These are phyloP conservation scores for Nephrocerus scutellatus DNA, from an alignment of 2,888 invertebrate genomes.

Conservation along the genomic window DNA sequence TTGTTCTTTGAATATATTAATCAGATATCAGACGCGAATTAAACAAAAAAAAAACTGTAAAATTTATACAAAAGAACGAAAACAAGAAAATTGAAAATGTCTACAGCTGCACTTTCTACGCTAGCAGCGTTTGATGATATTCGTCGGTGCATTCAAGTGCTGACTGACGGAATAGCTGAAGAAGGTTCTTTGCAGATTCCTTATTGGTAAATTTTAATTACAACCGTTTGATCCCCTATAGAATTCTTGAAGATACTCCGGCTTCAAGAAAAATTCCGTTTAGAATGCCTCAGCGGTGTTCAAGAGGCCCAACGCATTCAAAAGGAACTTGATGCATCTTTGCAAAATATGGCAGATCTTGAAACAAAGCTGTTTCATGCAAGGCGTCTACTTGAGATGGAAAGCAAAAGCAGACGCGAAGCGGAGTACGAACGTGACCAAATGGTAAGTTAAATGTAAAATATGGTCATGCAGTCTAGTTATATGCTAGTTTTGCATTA, in stretches of 20 bases:
- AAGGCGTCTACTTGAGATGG: conserved; percentile 70
- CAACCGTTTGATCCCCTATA: no score
- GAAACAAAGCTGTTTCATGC: conserved; percentile 77
- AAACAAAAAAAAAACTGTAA: no score
- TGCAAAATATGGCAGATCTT: conserved; percentile 64
- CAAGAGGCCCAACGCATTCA: conserved; percentile 68
- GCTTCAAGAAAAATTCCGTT: conserved; percentile 63
- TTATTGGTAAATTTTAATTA: conserved; percentile 1
- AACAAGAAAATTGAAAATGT: no score
- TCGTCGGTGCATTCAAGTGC: conserved; percentile 58
- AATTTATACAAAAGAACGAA: no score
- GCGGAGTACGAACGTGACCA: conserved; percentile 66
- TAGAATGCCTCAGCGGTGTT: conserved; percentile 62
- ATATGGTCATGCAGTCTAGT: background rate
- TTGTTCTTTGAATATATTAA: no score
- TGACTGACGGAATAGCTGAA: conserved; percentile 61
- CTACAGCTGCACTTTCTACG: conserved; percentile 50
- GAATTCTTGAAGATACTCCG: conserved; percentile 69
- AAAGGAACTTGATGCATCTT: conserved; percentile 61
- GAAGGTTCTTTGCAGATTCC: conserved; percentile 52
- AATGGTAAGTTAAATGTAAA: conserved; percentile 52
- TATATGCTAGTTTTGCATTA: conserved; percentile 35
- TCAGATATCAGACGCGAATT: no score
- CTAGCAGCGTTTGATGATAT: conserved; percentile 67
- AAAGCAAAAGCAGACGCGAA: conserved; percentile 62